Evolutionary conservation across 2,888 invertebrate genomes (phyloP).

Genomic region (Apamea epomidion): DNA sequence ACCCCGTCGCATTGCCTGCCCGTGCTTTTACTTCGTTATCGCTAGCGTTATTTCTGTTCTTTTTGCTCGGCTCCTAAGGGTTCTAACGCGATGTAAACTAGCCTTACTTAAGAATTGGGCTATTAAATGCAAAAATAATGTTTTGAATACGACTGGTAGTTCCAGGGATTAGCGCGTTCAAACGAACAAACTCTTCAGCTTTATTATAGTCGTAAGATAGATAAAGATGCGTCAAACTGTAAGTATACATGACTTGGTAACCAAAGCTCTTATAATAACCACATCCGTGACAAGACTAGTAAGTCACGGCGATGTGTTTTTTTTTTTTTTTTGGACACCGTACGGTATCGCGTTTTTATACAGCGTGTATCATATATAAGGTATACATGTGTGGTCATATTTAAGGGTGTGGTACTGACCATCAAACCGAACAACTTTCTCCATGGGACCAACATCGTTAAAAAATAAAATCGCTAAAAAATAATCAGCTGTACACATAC

Average conservation of each 20-base stretch:
- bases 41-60: not conserved
- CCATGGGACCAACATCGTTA: not conserved
- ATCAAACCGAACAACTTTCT: not conserved
- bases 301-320: not conserved
- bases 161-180: not conserved
- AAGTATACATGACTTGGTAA: slow-evolving; percentile 1
- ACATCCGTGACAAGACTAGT: slow-evolving; percentile 13
- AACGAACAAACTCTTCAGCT: not conserved
- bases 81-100: not conserved
- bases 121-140: not conserved
- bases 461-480: not conserved
- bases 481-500: not conserved
- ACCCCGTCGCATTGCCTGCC: not conserved
- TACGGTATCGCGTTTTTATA: too few species aligned
- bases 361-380: not conserved
- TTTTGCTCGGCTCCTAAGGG: not conserved
- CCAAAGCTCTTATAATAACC: not conserved
- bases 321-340: not conserved
- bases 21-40: not conserved
- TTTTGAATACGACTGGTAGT: not conserved
- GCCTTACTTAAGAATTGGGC: not conserved
- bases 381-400: not conserved
- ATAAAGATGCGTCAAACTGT: slow-evolving; percentile 7
- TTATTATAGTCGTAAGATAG: not conserved
- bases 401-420: not conserved